phyloP scores from a whole-genome alignment of 2,888 invertebrate genomes.

The Ichneumon xanthorius region DNA sequence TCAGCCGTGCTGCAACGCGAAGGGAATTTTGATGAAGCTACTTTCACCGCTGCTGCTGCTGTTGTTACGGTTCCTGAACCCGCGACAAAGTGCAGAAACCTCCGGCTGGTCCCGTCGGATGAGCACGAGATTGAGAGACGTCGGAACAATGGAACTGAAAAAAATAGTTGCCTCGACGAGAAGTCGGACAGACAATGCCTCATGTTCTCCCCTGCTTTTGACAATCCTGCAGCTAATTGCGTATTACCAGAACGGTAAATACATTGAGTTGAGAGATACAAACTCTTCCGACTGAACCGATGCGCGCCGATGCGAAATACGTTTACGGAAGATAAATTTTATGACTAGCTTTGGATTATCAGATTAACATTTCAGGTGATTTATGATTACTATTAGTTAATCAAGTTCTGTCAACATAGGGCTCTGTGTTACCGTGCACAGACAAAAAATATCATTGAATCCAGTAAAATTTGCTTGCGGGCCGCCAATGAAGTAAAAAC shows the following conservation, averaged over 20 bases:
- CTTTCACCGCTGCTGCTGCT: constrained; percentile 50
- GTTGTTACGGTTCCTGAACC: constrained; percentile 50
- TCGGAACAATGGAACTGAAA: constrained; percentile 19
- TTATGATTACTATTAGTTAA: no score
- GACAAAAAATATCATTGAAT: no score
- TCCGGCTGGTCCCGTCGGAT: constrained; percentile 40
- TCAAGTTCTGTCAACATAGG: no score
- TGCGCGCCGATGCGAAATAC: neutral
- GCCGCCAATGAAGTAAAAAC: no score
- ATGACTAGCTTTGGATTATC: neutral
- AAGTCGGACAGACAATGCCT: neutral
- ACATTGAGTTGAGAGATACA: neutral
- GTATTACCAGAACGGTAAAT: neutral
- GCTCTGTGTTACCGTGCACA: constrained; percentile 6
- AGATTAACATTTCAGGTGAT: no score
- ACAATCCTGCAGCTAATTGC: neutral
- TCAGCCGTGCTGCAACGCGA: constrained; percentile 76
- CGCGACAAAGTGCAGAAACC: constrained; percentile 65
- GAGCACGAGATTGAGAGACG: constrained; percentile 23
- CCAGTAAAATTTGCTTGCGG: no score
- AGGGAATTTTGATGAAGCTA: constrained; percentile 81
- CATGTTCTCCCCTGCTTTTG: neutral
- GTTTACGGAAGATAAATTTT: neutral
- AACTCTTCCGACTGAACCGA: neutral
- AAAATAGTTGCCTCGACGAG: neutral